Percentiles rank a stretch among this genome's conserved stretches.
phyloP scores from a whole-genome alignment of 2,888 invertebrate species.

The Mimachlamys varia region DNA sequence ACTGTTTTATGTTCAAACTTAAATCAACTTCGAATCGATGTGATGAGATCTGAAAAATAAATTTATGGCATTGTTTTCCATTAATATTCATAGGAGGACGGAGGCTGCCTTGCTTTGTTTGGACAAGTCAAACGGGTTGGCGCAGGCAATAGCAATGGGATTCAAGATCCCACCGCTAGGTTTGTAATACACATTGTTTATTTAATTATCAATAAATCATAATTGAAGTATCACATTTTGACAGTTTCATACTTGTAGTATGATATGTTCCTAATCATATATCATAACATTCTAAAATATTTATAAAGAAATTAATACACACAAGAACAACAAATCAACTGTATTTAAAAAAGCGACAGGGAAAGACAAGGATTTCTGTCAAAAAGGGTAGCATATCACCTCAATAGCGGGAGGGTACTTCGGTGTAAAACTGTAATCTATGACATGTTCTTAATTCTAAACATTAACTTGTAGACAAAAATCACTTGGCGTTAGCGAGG shows the following conservation, averaged over 20 bases:
- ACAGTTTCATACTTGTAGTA: no score
- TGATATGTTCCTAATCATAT: no score
- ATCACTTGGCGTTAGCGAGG: slow-evolving; percentile 40
- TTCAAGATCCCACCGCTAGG: slow-evolving; percentile 41
- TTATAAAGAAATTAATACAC: no score
- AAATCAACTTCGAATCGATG: background rate
- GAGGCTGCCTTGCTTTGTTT: slow-evolving; percentile 38
- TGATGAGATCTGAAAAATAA: background rate
- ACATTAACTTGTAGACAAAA: slow-evolving; percentile 42
- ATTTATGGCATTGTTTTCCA: background rate
- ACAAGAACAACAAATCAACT: no score
- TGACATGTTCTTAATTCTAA: background rate
- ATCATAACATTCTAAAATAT: no score
- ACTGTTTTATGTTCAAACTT: background rate
- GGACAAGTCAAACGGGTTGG: slow-evolving; percentile 43
- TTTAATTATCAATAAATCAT: background rate
- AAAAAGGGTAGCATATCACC: no score
- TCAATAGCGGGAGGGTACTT: no score
- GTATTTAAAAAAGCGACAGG: no score
- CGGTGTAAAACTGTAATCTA: no score
- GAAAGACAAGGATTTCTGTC: no score
- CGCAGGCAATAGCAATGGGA: slow-evolving; percentile 42
- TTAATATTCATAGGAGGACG: slow-evolving; percentile 21
- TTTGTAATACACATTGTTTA: background rate
- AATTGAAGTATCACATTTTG: no score